Percentiles rank a stretch among this genome's conserved stretches.
These are phyloP conservation scores for Myotis planiceps DNA, from an alignment of 2,797 vertebrate species.

Conservation along the genomic window DNA sequence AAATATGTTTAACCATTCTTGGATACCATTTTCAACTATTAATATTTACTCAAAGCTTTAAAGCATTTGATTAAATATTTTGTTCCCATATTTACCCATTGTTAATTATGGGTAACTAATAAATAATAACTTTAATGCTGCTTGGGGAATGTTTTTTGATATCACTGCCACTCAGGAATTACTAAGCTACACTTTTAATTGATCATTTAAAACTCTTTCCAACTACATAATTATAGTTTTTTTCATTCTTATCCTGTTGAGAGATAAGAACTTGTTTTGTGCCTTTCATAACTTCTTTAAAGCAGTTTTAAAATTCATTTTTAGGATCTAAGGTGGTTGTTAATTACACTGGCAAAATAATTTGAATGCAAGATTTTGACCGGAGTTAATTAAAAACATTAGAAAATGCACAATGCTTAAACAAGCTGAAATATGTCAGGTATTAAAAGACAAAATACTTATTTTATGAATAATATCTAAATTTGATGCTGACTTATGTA, in stretches of 20 bases:
- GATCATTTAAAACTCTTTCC: constrained; percentile 61
- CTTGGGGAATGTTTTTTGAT: constrained; percentile 33
- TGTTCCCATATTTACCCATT: constrained; percentile 32
- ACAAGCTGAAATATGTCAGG: background rate
- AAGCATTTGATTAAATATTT: constrained; percentile 61
- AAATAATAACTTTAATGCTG: constrained; percentile 53
- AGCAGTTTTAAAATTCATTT: constrained; percentile 60
- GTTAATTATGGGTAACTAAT: constrained; percentile 43
- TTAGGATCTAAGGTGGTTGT: constrained; percentile 36
- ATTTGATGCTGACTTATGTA: constrained; percentile 25
- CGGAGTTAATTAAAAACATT: constrained; percentile 55
- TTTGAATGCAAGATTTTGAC: constrained; percentile 58
- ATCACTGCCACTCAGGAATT: constrained; percentile 67
- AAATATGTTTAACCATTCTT: constrained; percentile 47
- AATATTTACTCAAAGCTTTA: constrained; percentile 54
- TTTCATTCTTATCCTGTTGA: constrained; percentile 61
- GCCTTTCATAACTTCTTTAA: constrained; percentile 73
- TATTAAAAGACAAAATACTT: constrained; percentile 40
- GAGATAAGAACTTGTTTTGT: constrained; percentile 68
- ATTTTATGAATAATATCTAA: constrained; percentile 32
- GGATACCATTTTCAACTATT: constrained; percentile 38
- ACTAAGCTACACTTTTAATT: constrained; percentile 49
- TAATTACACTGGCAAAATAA: constrained; percentile 46
- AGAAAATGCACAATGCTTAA: constrained; percentile 33
- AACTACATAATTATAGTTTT: constrained; percentile 57